Evolutionary conservation across 2,888 invertebrate genomes (phyloP), one percentile per base, ranked within the genome.

Genomic region (Antheraea assamensis): DNA sequence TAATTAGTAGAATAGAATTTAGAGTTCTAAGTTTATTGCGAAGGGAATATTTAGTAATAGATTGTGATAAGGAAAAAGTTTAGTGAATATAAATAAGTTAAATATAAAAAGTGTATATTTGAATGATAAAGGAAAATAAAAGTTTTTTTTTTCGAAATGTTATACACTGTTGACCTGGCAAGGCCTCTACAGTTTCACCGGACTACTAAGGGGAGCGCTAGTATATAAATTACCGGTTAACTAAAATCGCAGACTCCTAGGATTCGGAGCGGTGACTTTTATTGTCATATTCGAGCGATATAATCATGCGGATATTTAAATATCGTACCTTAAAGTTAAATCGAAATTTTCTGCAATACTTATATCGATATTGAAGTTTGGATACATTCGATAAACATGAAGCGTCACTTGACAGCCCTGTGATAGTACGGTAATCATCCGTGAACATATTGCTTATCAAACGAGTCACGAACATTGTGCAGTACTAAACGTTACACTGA

Each of bases 361-460:
- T 58, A 15, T 61, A 27, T 61, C 61, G 61, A 30, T 66, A 66
- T 8, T 42, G 4, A 35, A 35, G 7, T 35, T 3, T 64, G 15
- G 61, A 61, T 61, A 24, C 13, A 30, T 19, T 66, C 15, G 27
- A 68, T 17, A 35, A 35, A 68, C 13, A 8, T 15, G 35, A 8
- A 68, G 35, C 35, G 68, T 61, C 27, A 61, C 27, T 61, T 27
- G 4, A 61, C 13, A 35, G 31, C 13, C 7, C 35, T 21, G 15
- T 35, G 68, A 35, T 68, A 21, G 31, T 68, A 68, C 21, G 21
- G 35, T 68, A 68, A 68, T 68, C 19, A n/a, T 31, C 68, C 68
- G 68, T 68, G 35, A 68, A 68, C 21, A 68, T 61, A 17, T 27
- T 61, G 15, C 35, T 68, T 68, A 68, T 68, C 35, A 35, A n/a